These are phyloP conservation scores for Mus spicilegus DNA, from an alignment of 2,113 vertebrate species.

Conservation along the genomic window DNA sequence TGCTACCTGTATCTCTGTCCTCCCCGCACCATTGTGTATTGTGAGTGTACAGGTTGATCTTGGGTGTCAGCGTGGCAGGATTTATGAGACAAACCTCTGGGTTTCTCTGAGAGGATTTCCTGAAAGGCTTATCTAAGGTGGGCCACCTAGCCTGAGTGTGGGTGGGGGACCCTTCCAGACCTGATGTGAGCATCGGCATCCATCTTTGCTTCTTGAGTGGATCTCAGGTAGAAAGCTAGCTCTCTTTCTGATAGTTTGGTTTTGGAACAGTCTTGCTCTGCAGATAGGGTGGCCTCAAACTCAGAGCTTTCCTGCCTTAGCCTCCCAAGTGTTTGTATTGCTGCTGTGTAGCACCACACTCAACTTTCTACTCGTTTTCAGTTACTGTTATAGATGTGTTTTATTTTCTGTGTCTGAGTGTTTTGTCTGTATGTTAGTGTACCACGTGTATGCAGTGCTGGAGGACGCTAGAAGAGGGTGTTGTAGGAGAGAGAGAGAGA, in stretches of 20 bases:
- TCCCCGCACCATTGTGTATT: neutral
- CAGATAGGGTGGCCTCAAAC: neutral
- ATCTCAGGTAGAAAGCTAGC: neutral
- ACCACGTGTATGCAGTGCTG: neutral
- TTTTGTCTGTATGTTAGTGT: neutral
- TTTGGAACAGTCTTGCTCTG: neutral
- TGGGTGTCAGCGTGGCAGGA: neutral
- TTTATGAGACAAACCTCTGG: neutral
- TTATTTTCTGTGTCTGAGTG: neutral
- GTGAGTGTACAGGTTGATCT: neutral
- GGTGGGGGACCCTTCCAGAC: neutral
- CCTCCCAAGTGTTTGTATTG: neutral
- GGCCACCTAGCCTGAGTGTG: neutral
- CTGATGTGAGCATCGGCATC: neutral
- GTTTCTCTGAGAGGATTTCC: neutral
- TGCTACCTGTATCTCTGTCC: neutral
- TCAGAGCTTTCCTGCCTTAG: neutral
- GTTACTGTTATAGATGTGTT: neutral
- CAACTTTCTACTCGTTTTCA: neutral
- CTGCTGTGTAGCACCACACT: neutral
- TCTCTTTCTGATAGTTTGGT: neutral
- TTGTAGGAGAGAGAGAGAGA: neutral
- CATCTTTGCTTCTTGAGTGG: neutral
- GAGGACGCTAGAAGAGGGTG: neutral
- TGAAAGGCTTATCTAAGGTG: neutral